These are phyloP conservation scores for Thereva nobilitata DNA, from an alignment of 2,888 invertebrate genomes.

Conservation along the genomic window DNA sequence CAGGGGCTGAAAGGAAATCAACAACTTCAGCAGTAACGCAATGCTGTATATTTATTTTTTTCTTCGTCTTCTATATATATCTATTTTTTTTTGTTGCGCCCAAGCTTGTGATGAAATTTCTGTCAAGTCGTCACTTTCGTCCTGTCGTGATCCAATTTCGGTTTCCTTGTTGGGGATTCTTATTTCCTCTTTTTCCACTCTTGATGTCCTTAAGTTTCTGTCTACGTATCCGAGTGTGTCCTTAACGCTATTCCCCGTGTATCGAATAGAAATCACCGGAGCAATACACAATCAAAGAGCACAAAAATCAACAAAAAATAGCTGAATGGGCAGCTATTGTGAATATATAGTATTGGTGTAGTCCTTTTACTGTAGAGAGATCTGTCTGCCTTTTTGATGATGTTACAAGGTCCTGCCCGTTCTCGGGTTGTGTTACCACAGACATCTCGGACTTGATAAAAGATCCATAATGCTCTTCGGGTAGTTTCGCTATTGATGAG, in stretches of 20 bases:
- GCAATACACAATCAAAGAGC: constrained; percentile 15
- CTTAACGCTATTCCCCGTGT: constrained; percentile 21
- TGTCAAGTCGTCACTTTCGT: constrained; percentile 21
- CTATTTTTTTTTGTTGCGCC: too few species aligned
- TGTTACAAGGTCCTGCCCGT: background rate
- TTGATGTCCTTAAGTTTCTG: constrained; percentile 12
- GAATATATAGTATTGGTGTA: background rate
- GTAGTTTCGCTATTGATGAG: constrained; percentile 6
- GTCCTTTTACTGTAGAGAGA: background rate
- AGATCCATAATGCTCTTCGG: constrained; percentile 12
- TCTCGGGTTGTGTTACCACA: background rate
- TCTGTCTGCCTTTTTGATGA: constrained; percentile 3
- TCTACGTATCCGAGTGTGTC: constrained; percentile 12
- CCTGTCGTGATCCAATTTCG: constrained; percentile 35
- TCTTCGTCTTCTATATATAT: background rate
- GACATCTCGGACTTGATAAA: constrained; percentile 2
- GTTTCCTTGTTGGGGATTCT: constrained; percentile 33
- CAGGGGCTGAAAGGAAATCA: constrained; percentile 17
- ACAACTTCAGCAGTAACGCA: constrained; percentile 12
- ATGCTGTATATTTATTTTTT: background rate
- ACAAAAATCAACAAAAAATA: constrained; percentile 28
- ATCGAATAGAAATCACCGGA: constrained; percentile 25
- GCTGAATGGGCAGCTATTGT: constrained; percentile 27
- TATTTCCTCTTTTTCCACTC: constrained; percentile 26
- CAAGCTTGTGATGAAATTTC: constrained; percentile 9